These are phyloP conservation scores for Parasteatoda lunata DNA, from an alignment of 2,888 invertebrate species.

Conservation along the genomic window DNA sequence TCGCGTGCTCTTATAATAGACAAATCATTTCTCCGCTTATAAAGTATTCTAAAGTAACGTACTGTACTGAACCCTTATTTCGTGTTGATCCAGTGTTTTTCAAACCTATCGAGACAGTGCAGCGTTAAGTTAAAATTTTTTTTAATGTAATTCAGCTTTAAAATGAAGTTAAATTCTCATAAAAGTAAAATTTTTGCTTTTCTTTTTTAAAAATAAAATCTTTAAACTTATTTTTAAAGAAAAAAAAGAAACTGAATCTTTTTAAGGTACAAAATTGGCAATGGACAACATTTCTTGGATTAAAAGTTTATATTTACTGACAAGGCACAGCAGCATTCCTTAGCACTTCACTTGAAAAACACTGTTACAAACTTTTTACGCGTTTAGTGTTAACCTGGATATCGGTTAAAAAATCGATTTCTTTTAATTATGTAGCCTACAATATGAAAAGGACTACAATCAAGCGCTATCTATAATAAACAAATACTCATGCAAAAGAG, in stretches of 20 bases:
- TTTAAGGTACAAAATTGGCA: too few relatives aligned
- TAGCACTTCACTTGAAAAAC: slow-evolving; percentile 62
- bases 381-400: slow-evolving; percentile 55
- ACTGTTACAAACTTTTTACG: slow-evolving; percentile 62
- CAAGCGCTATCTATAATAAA: slow-evolving; percentile 65
- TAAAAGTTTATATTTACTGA: slow-evolving; percentile 46
- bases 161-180: too few relatives aligned
- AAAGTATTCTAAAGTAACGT: not conserved
- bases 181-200: too few relatives aligned
- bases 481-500: slow-evolving; percentile 68
- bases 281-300: not conserved
- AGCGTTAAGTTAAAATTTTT: not conserved
- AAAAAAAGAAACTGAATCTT: too few relatives aligned
- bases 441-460: slow-evolving; percentile 62
- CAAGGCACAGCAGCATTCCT: slow-evolving; percentile 67
- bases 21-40: slow-evolving; percentile 13
- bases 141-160: not conserved
- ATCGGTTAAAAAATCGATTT: slow-evolving; percentile 46
- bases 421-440: slow-evolving; percentile 57
- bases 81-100: not conserved
- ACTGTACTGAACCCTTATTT: not conserved
- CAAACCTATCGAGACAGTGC: not conserved
- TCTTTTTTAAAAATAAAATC: too few relatives aligned
- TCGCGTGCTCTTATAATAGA: slow-evolving; percentile 26
- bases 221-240: too few relatives aligned